Evolutionary conservation across 1,140 invertebrate species (phyloP).

Genomic region (Venustaconcha ellipsiformis): DNA sequence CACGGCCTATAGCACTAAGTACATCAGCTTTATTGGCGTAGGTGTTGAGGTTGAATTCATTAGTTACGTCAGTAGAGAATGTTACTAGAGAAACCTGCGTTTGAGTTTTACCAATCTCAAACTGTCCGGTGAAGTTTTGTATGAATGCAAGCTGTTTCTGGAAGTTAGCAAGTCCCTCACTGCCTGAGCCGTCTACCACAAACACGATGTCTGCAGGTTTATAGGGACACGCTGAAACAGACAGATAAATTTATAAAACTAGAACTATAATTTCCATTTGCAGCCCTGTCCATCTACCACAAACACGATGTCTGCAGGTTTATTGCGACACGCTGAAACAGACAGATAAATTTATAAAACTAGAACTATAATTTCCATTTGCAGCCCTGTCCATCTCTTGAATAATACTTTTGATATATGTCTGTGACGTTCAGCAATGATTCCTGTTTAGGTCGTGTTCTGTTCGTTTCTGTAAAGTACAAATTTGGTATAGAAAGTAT

Average conservation of each 20-base stretch:
- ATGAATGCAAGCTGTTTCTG: slow-evolving; percentile 43
- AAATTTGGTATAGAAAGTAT: too few relatives aligned
- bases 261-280: too few relatives aligned
- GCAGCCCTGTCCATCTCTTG: too few relatives aligned
- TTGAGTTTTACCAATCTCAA: slow-evolving; percentile 34
- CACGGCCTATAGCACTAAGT: slow-evolving; percentile 18
- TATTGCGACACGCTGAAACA: slow-evolving; percentile 20
- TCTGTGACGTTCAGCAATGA: too few relatives aligned
- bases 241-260: neutral
- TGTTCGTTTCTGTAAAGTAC: too few relatives aligned
- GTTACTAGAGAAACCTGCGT: slow-evolving; percentile 34
- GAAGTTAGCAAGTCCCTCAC: slow-evolving; percentile 40
- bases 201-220: slow-evolving; percentile 47
- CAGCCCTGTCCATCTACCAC: slow-evolving; percentile 14
- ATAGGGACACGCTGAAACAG: slow-evolving; percentile 20
- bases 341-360: neutral
- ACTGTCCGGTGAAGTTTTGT: slow-evolving; percentile 36
- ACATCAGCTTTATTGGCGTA: slow-evolving; percentile 21
- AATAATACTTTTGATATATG: too few relatives aligned
- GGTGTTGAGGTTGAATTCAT: slow-evolving; percentile 34
- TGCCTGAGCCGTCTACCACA: slow-evolving; percentile 46
- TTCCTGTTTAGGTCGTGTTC: too few relatives aligned
- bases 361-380: too few relatives aligned
- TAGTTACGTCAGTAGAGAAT: slow-evolving; percentile 17
- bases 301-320: slow-evolving; percentile 47